phyloP scores from a whole-genome alignment of 1,140 invertebrate genomes.

The Cherax destructor region DNA sequence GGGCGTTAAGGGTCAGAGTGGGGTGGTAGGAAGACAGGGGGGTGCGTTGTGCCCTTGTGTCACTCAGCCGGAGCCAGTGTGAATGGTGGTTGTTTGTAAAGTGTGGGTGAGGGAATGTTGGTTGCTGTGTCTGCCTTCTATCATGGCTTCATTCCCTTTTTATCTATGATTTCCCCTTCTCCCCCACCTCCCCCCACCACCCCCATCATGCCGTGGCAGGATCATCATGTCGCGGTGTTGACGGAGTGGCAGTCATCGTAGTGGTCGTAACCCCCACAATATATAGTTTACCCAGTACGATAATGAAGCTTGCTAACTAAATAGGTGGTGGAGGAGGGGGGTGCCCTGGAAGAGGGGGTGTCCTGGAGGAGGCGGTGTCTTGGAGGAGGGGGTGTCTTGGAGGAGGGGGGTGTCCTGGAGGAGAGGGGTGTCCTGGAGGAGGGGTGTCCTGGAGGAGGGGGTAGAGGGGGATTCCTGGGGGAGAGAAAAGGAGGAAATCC shows the following conservation, averaged over 20 bases:
- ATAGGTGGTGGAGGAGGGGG: neutral
- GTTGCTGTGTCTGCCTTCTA: conserved; percentile 22
- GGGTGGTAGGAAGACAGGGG: no score
- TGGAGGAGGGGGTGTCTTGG: neutral
- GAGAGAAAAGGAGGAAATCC: no score
- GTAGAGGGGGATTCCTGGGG: no score
- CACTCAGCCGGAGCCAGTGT: conserved; percentile 29
- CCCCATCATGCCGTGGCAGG: neutral
- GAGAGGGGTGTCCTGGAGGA: neutral
- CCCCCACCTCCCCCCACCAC: no score
- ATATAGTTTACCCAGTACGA: neutral
- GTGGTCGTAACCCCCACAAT: neutral
- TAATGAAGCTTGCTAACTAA: conserved; percentile 44
- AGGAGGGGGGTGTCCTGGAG: neutral
- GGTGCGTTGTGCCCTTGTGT: conserved; percentile 13
- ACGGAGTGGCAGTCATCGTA: no score
- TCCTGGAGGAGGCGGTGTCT: neutral
- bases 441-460: neutral
- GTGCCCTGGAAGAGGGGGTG: neutral
- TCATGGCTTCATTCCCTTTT: conserved; percentile 41
- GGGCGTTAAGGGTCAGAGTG: neutral
- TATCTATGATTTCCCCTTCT: neutral
- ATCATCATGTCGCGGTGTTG: no score
- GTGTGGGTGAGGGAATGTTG: conserved; percentile 38
- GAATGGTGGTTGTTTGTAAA: conserved; percentile 62